Conservation (phyloP, 2,888 invertebrate genomes). For the Caenorhabditis sulstoni region DNA sequence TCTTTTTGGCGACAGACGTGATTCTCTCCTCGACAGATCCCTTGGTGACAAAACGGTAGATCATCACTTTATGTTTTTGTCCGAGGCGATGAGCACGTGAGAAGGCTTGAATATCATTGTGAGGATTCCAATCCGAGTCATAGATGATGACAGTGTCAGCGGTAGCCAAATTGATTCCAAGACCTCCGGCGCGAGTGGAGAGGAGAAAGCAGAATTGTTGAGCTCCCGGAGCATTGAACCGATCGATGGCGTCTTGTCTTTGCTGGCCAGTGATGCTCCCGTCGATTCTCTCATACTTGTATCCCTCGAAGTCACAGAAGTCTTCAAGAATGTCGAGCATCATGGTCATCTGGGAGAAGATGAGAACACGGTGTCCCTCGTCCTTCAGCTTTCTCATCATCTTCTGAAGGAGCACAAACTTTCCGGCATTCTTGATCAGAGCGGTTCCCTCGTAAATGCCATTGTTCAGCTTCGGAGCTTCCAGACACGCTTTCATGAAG, state of each 20-base stretch:
- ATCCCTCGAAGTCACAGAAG: slow-evolving; percentile 95
- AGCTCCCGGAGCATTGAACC: slow-evolving; percentile 98
- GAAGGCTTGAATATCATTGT: slow-evolving; percentile 90
- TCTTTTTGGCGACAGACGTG: slow-evolving; percentile 95
- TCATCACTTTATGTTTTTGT: slow-evolving; percentile 94
- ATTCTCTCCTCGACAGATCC: slow-evolving; percentile 99
- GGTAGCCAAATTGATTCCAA: slow-evolving; percentile 98
- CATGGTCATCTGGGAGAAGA: slow-evolving; percentile 89
- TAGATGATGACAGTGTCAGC: slow-evolving; percentile 99
- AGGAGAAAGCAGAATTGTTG: slow-evolving; percentile 94
- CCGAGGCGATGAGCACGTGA: slow-evolving; percentile 99
- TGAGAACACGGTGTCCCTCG: slow-evolving; percentile 94
- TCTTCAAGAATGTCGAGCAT: slow-evolving; percentile 99
- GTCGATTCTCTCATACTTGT: slow-evolving; percentile 98
- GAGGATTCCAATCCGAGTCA: slow-evolving; percentile 99
- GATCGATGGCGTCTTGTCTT: slow-evolving; percentile 98
- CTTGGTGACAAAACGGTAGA: slow-evolving; percentile 94
- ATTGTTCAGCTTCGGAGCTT: slow-evolving; percentile 82
- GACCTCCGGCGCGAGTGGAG: slow-evolving; percentile 96
- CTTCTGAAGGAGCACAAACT: slow-evolving; percentile 92
- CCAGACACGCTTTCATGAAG: slow-evolving; percentile 90
- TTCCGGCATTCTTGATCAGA: slow-evolving; percentile 94
- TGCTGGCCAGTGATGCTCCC: slow-evolving; percentile 96
- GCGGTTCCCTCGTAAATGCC: slow-evolving; percentile 89
- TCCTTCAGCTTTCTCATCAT: slow-evolving; percentile 92